Base-by-base conservation (phyloP, 1,140 invertebrate species). In the Pseudomyrmex sp. region DNA sequence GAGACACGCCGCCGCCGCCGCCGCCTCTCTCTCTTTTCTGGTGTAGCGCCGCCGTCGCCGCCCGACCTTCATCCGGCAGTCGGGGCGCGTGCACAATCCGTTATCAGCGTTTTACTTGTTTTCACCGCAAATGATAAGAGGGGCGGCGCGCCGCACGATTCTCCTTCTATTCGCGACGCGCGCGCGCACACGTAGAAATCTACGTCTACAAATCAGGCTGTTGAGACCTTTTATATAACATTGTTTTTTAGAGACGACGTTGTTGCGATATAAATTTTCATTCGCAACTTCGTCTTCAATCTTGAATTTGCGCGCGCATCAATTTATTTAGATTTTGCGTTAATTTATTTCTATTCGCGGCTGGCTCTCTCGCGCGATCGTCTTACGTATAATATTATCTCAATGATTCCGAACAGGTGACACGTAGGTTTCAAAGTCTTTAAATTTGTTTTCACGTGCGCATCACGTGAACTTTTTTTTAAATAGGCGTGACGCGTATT, bases 101-200 rank as follows among this genome's bases (percentile, higher is more conserved):
- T 90, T 88, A 90, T 90, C 86, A 61, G 74, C 70, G 62, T 84
- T 86, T 88, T 91, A 82, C 89, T 91, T 90, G 82, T 88, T 89
- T 89, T 85, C 80, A 83, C 84, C 79, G 65, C 66, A 46, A 76
- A 69, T 85, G 89, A 90, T 90, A 90, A 90, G 70, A 44, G 50
- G 59, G 66, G 63, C 35, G 35, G 35, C 35, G 56, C 62, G 74
- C 82, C 61, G 50, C 35, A 44, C 46, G 35, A 46, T 9, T 65
- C 44, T 26, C 66, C 2, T 59, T 18, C 10, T 20, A 13, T 12
- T 54, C 50, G 23, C 8, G 35, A 35, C 35, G 7, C 50, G 18
- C 20, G 18, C 18, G n/a, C 35, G 4, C 15, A 48, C 35, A 20
- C 15, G 10, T 35, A 35, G 35, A 35, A 35, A 35, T 35, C 35